Evolutionary conservation across 2,797 vertebrate species (phyloP).

Genomic region (Coracias cyanogaster): DNA sequence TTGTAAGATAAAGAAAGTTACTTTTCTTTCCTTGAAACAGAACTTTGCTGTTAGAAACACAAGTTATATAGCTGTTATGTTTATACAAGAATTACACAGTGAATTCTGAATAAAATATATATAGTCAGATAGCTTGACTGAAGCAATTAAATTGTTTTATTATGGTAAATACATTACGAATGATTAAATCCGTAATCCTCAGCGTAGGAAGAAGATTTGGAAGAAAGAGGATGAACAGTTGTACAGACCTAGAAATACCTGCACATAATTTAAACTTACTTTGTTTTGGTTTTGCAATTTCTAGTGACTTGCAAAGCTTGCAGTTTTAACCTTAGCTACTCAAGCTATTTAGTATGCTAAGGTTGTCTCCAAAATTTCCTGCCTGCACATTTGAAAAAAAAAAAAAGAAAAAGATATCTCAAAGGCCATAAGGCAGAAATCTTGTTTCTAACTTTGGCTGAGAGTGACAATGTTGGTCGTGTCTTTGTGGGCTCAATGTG

Average conservation of each 20-base stretch:
- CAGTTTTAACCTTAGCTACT: not conserved
- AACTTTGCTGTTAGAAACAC: not conserved
- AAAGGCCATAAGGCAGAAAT: conserved; percentile 54
- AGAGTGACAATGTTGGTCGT: conserved; percentile 45
- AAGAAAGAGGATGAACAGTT: not conserved
- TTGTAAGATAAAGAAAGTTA: not conserved
- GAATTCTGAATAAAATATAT: not conserved
- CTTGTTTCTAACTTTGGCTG: conserved; percentile 30
- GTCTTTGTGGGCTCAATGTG: conserved; percentile 67
- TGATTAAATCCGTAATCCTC: not conserved
- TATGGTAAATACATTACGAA: not conserved
- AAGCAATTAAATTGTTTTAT: not conserved
- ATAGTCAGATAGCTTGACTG: not conserved
- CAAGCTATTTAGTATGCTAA: not conserved
- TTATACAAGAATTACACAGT: not conserved
- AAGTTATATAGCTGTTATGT: not conserved
- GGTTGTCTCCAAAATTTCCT: not conserved
- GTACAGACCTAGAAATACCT: not conserved
- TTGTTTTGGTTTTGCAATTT: not conserved
- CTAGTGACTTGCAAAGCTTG: not conserved
- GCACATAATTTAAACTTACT: not conserved
- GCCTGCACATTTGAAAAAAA: not conserved
- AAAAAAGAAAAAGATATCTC: not conserved
- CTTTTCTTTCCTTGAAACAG: not conserved
- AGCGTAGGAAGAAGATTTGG: not conserved